Base-by-base conservation (phyloP, 2,797 vertebrate genomes). In the Smutsia temminckii region DNA sequence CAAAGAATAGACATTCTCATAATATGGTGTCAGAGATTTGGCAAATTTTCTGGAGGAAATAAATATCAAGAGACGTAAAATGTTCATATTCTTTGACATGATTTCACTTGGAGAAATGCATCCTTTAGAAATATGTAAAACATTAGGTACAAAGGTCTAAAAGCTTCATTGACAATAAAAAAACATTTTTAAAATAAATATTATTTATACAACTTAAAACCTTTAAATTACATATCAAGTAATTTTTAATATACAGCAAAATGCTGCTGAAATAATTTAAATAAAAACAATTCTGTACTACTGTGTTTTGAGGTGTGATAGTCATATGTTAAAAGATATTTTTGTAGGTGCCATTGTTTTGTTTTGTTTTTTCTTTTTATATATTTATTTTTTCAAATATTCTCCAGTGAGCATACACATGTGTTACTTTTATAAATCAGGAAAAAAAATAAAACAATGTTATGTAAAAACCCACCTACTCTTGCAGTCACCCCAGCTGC, bases 381-480 rank as follows among this genome's bases (percentile, higher is more conserved):
- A 8, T 40, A 25, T 68, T 21, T 80, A 21, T 55, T 71, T 86
- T 90, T 79, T 11, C 16, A 64, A 55, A 21, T 11, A 74, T 94
- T 61, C 63, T 89, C 53, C 83, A 80, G 17, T 83, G 64, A 29
- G 32, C 18, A 71, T 77, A 85, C n/a, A 23, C 51, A 25, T 8
- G n/a, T 91, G 40, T 85, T 83, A 42, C 68, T 95, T 95, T 96
- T 92, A 77, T 59, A 95, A 97, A 80, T 53, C 53, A 92, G 68
- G 8, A 29, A 80, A 85, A 95, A 83, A 59, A 92, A 89, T 53
- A 69, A 79, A 68, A n/a, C 13, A 68, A 32, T 96, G 46, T 96
- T 92, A 74, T 94, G 94, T 79, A 64, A 92, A 88, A 95, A 53
- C 34, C 64, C 80, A 94, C 94, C 93, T 94, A 93, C 42, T 92